These are phyloP conservation scores for Lypha dubia DNA, from an alignment of 2,888 invertebrate species.

Conservation along the genomic window DNA sequence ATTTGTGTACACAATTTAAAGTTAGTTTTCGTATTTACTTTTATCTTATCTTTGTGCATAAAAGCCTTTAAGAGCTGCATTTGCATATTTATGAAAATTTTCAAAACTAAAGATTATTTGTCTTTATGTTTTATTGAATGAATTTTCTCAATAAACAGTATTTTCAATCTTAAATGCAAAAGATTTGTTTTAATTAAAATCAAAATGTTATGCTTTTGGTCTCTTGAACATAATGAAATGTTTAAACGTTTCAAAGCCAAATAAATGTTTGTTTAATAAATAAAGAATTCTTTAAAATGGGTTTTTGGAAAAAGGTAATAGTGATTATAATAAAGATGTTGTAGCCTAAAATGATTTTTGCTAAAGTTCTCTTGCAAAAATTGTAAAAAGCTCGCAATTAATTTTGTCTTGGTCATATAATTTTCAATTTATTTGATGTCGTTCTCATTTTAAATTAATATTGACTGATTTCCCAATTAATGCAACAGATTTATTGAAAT, in stretches of 20 bases:
- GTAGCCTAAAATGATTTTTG: too few relatives aligned
- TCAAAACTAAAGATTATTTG: not conserved
- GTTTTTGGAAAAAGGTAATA: too few relatives aligned
- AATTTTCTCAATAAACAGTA: not conserved
- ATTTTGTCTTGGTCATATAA: not conserved
- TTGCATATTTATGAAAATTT: conserved; percentile 48
- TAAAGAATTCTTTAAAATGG: too few relatives aligned
- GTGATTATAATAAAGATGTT: too few relatives aligned
- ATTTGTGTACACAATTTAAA: not conserved
- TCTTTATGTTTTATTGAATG: not conserved
- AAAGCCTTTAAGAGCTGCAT: conserved; percentile 33
- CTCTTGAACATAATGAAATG: not conserved
- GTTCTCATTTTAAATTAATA: not conserved
- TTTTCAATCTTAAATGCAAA: not conserved
- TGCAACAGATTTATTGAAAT: not conserved
- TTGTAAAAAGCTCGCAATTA: not conserved
- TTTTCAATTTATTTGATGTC: not conserved
- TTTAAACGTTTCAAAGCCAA: conserved; percentile 12
- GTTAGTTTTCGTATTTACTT: conserved; percentile 37
- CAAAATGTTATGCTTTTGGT: not conserved
- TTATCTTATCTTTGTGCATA: conserved; percentile 26
- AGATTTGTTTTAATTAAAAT: conserved; percentile 36
- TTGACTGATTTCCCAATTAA: not conserved
- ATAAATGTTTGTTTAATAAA: not conserved
- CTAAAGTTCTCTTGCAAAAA: too few relatives aligned